Conservation (phyloP, 2,113 vertebrate species). For the Psittacula cyanocephala region DNA sequence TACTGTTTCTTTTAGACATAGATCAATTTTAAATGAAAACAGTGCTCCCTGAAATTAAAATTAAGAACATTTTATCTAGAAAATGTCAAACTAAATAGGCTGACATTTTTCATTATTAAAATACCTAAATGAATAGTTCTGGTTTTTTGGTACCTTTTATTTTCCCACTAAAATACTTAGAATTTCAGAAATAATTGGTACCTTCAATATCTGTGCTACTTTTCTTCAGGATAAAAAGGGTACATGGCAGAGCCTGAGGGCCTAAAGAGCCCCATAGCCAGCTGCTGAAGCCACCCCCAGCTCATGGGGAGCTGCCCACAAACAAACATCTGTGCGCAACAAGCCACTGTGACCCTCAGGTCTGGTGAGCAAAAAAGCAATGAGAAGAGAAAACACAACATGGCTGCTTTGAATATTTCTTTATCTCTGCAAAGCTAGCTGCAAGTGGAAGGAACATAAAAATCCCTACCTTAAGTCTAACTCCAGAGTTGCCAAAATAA, state of each 20-base stretch:
- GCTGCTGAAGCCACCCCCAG: not conserved
- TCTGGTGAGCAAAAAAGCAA: not conserved
- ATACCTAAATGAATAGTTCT: not conserved
- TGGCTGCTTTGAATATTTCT: not conserved
- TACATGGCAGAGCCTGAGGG: not conserved
- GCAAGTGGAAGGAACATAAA: not conserved
- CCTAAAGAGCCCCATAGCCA: not conserved
- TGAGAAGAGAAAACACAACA: not conserved
- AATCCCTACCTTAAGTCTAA: not conserved
- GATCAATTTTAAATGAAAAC: slow-evolving; percentile 21
- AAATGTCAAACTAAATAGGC: not conserved
- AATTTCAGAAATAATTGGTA: not conserved
- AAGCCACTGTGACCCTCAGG: not conserved
- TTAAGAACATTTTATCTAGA: not conserved
- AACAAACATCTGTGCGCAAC: not conserved
- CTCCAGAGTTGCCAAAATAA: not conserved
- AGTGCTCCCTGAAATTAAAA: not conserved
- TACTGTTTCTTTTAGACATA: not conserved
- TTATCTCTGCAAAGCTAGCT: not conserved
- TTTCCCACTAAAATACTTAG: not conserved
- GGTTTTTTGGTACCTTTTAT: not conserved
- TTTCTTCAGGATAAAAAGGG: not conserved
- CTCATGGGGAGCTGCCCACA: not conserved
- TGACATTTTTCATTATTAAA: slow-evolving; percentile 16
- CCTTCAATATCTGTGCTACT: not conserved